phyloP scores from a whole-genome alignment of 2,113 vertebrate genomes.

The Lophochroa leadbeateri region DNA sequence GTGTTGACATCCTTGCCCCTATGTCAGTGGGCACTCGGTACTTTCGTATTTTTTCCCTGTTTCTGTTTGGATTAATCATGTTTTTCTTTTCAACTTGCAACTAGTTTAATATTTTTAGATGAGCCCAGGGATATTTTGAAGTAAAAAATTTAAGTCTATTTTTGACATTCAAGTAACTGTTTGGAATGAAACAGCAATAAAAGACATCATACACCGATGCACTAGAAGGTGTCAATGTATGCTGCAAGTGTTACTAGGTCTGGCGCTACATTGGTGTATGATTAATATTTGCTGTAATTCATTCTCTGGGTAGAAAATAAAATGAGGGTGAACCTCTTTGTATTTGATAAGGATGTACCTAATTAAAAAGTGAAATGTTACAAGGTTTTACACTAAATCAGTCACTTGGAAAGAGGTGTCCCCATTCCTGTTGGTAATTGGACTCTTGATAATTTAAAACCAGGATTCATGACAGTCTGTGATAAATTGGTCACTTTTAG shows the following conservation, averaged over 20 bases:
- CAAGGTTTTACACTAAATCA: constrained; percentile 64
- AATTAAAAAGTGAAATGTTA: constrained; percentile 70
- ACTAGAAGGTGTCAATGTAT: constrained; percentile 3
- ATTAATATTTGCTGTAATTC: constrained; percentile 49
- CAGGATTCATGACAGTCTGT: constrained; percentile 60
- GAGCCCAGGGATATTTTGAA: not conserved
- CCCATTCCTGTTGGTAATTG: constrained; percentile 48
- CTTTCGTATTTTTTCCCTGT: not conserved
- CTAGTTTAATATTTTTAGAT: not conserved
- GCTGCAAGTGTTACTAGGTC: not conserved
- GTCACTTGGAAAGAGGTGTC: constrained; percentile 62
- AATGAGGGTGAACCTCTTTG: constrained; percentile 35
- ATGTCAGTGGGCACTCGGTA: not conserved
- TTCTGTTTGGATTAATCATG: not conserved
- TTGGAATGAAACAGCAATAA: not conserved
- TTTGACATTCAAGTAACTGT: not conserved
- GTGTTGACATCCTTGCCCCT: not conserved
- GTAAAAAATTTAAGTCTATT: not conserved
- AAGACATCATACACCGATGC: not conserved
- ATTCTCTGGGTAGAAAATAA: constrained; percentile 50
- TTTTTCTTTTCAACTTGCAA: not conserved
- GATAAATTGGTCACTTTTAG: constrained; percentile 68
- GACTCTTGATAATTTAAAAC: constrained; percentile 70
- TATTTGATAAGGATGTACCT: constrained; percentile 53
- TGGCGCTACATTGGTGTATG: not conserved